Percentiles rank a stretch among this genome's conserved stretches.
phyloP scores from a whole-genome alignment of 1,140 invertebrate genomes.

The Lutraria rhynchaena region DNA sequence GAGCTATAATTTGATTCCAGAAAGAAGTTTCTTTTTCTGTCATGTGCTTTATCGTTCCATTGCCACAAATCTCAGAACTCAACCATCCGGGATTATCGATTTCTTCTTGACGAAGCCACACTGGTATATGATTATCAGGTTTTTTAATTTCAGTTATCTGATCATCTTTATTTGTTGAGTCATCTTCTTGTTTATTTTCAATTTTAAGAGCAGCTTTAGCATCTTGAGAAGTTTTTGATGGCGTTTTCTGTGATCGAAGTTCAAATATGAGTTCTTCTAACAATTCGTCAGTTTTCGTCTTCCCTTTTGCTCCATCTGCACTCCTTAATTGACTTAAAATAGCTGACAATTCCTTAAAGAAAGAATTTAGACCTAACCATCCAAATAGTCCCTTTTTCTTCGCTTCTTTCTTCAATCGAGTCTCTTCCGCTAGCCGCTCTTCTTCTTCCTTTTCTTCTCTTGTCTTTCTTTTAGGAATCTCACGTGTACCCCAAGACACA shows the following conservation, averaged over 20 bases:
- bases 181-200: neutral
- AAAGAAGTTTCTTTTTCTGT: constrained; percentile 70
- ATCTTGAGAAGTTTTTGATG: too few relatives aligned
- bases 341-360: constrained; percentile 67
- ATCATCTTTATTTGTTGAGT: neutral
- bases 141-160: neutral
- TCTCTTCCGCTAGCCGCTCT: constrained; percentile 57
- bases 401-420: constrained; percentile 76
- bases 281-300: constrained; percentile 66
- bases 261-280: constrained; percentile 71
- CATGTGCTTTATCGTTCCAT: constrained; percentile 86
- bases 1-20: constrained; percentile 76
- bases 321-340: constrained; percentile 64
- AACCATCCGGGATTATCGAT: constrained; percentile 68
- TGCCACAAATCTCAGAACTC: constrained; percentile 87
- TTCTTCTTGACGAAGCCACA: constrained; percentile 63
- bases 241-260: constrained; percentile 55
- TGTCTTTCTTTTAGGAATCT: constrained; percentile 81
- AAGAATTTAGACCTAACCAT: constrained; percentile 64
- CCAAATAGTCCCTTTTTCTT: constrained; percentile 65
- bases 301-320: constrained; percentile 37
- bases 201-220: neutral
- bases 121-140: constrained; percentile 18
- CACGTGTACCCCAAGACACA: constrained; percentile 98
- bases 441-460: constrained; percentile 66